Evolutionary conservation across 2,888 invertebrate species (phyloP), one percentile per base, ranked within the genome.

Genomic region (Pristionchus exspectatus): DNA sequence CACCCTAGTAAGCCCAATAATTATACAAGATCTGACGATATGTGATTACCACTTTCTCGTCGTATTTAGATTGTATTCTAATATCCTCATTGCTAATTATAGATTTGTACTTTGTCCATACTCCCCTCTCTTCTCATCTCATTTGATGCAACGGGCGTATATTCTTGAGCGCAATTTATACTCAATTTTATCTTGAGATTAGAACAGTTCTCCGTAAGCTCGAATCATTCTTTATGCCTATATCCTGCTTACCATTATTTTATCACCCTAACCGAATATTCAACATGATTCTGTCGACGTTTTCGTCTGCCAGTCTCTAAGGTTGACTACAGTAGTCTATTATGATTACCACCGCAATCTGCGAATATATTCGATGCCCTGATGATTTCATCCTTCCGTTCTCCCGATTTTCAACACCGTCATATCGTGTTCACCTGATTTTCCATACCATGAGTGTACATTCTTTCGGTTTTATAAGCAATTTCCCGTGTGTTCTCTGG

Each of bases 381-480:
- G 27, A 44, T 50, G 21, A 77, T 38, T 77, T 77, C 69, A 21
- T 50, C 77, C 14, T 27, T 44, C 44, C 5, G 7, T 50, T 24
- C 24, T 50, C 77, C 44, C 44, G 77, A 77, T 77, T 77, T 77
- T 77, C 77, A 77, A n/a, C n/a, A n/a, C 77, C 44, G 77, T 50
- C 77, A 77, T 77, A 77, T 77, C 77, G 72, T 72, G 27, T 72
- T 72, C 72, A 33, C 30, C 77, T 50, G 27, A 77, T 77, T 77
- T 77, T n/a, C 44, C 77, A 77, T 77, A 77, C 77, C 77, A 77
- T 44, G 77, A 44, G 77, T 77, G 77, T 77, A 77, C 77, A 77
- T 77, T 77, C 77, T 77, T 77, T 77, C 77, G 38, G 44, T 77
- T 77, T 50, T 50, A 5, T 44, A 77, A 77, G 44, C 44, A 77